Conservation (phyloP, 2,888 invertebrate species). For the Stratiomys singularior region DNA sequence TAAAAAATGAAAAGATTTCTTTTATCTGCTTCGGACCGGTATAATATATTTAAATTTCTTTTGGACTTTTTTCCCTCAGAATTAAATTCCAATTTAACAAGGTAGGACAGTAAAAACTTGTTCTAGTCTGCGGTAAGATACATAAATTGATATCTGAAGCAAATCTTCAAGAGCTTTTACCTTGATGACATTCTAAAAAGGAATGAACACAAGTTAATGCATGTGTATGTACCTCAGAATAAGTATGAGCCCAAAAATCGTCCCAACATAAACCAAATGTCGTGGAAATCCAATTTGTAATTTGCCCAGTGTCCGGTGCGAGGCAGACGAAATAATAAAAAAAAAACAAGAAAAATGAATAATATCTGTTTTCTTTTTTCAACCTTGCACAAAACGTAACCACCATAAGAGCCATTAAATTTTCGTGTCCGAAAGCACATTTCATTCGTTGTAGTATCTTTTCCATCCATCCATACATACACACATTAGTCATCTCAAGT, state of each 20-base stretch:
- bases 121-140: not conserved
- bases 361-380: not conserved
- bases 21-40: no score
- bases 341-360: not conserved
- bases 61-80: not conserved
- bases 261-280: not conserved
- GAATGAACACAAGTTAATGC: not conserved
- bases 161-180: not conserved
- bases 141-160: not conserved
- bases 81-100: slow-evolving; percentile 9
- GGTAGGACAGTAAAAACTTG: not conserved
- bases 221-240: not conserved
- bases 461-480: not conserved
- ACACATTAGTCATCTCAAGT: not conserved
- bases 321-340: not conserved
- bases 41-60: no score
- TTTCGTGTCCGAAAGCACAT: slow-evolving; percentile 1
- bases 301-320: not conserved
- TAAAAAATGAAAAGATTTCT: no score
- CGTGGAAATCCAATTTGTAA: slow-evolving; percentile 20
- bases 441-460: no score
- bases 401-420: slow-evolving; percentile 25
- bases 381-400: not conserved
- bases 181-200: not conserved
- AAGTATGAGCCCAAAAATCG: not conserved